Percentiles rank a stretch among this genome's conserved stretches.
phyloP scores from a whole-genome alignment of 1,140 invertebrate species.

The Cydia strobilella region DNA sequence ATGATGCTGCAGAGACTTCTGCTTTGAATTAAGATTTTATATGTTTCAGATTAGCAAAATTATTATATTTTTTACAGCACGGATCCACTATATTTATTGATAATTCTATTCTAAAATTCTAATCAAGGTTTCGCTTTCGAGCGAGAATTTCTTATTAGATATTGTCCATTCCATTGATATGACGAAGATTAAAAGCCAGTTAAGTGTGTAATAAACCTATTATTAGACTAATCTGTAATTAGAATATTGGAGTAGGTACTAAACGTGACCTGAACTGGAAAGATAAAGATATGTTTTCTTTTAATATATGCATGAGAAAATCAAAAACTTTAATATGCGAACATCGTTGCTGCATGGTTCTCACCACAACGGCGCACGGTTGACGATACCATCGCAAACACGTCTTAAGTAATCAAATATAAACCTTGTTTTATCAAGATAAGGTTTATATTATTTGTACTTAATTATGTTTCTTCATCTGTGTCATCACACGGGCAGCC shows the following conservation, averaged over 20 bases:
- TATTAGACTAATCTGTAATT: no score
- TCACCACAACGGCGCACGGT: slow-evolving; percentile 2
- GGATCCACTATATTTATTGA: no score
- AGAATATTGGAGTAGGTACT: no score
- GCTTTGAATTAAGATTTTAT: neutral
- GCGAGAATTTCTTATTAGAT: no score
- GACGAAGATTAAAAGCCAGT: no score
- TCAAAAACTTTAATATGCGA: neutral
- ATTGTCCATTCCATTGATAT: no score
- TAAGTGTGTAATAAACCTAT: no score
- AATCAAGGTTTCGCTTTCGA: no score
- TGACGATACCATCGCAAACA: neutral
- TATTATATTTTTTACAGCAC: no score
- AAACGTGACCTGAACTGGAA: neutral
- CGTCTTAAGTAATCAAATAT: neutral
- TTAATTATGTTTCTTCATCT: neutral
- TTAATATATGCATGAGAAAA: neutral
- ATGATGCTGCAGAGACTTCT: neutral
- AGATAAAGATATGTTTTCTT: neutral
- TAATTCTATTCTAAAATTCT: no score
- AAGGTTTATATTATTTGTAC: neutral
- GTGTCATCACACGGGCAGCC: neutral
- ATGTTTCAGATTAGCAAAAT: no score
- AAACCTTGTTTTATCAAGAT: neutral
- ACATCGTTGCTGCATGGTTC: neutral